Evolutionary conservation across 2,888 invertebrate genomes (phyloP).

Genomic region (Abrostola triplasia): DNA sequence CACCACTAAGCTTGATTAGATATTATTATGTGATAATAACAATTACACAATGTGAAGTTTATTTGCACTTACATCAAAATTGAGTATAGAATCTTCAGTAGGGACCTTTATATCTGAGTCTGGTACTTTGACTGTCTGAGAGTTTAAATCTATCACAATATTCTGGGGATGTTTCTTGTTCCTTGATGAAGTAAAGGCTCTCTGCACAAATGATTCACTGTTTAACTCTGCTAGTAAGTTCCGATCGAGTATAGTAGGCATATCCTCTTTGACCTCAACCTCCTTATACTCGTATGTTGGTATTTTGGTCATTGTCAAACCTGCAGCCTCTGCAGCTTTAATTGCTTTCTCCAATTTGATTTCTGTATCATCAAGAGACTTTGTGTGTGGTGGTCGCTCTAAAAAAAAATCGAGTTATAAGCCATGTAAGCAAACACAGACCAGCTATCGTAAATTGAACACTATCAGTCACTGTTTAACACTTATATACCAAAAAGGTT

Average conservation of each 20-base stretch:
- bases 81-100: slow-evolving; percentile 90
- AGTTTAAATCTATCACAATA: slow-evolving; percentile 92
- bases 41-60: slow-evolving; percentile 9
- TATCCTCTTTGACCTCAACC: slow-evolving; percentile 82
- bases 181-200: slow-evolving; percentile 87
- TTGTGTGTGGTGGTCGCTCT: slow-evolving; percentile 66
- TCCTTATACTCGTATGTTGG: slow-evolving; percentile 85
- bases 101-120: slow-evolving; percentile 81
- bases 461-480: too few species aligned
- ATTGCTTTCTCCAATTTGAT: slow-evolving; percentile 83
- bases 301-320: slow-evolving; percentile 84
- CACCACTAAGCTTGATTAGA: too few species aligned
- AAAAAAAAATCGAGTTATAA: slow-evolving; percentile 39
- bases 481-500: not conserved
- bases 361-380: slow-evolving; percentile 80
- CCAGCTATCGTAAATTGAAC: too few species aligned
- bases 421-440: too few species aligned
- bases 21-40: too few species aligned
- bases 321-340: slow-evolving; percentile 85
- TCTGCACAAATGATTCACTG: slow-evolving; percentile 90
- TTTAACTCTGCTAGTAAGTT: slow-evolving; percentile 91
- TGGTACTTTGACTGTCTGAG: slow-evolving; percentile 91
- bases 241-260: slow-evolving; percentile 86
- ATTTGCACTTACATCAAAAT: slow-evolving; percentile 89
- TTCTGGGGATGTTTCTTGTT: slow-evolving; percentile 90